Conservation (phyloP, 2,888 invertebrate species). For the Athalia rosae region DNA sequence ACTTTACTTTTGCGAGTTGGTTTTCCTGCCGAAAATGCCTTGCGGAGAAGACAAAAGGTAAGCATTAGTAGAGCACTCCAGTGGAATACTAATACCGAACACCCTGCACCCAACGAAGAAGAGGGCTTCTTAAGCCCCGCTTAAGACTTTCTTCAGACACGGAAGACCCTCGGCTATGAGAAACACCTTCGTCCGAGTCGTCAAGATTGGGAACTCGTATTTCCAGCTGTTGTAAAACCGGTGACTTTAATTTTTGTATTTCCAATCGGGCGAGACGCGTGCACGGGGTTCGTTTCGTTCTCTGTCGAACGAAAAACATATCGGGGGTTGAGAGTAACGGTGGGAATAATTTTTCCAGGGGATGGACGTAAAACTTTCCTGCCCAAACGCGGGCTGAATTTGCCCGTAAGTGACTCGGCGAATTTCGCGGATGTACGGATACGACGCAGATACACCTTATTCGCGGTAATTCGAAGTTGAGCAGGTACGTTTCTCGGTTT, state of each 20-base stretch:
- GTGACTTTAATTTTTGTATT: constrained; percentile 1
- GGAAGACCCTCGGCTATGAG: background rate
- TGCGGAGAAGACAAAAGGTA: constrained; percentile 60
- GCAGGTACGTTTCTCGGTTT: constrained; percentile 35
- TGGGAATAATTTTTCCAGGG: too few relatives aligned
- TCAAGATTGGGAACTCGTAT: constrained; percentile 1
- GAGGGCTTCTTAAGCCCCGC: constrained; percentile 30
- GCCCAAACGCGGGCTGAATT: constrained; percentile 10
- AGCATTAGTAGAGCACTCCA: constrained; percentile 60
- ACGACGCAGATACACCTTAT: constrained; percentile 33
- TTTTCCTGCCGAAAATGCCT: constrained; percentile 28
- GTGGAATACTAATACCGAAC: constrained; percentile 62
- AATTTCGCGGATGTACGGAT: background rate
- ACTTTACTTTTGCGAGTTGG: constrained; percentile 25
- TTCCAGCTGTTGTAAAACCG: constrained; percentile 9
- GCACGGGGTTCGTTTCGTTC: background rate
- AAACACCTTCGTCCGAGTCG: background rate
- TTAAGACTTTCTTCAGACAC: constrained; percentile 32
- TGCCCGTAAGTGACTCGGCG: constrained; percentile 10
- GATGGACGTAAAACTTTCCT: background rate
- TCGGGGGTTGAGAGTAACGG: too few relatives aligned
- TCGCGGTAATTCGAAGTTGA: constrained; percentile 27
- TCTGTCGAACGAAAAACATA: background rate
- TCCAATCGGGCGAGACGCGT: background rate
- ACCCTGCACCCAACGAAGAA: constrained; percentile 42